Evolutionary conservation across 1,140 invertebrate species (phyloP), one percentile per base, ranked within the genome.

Genomic region (Drosophila busckii): DNA sequence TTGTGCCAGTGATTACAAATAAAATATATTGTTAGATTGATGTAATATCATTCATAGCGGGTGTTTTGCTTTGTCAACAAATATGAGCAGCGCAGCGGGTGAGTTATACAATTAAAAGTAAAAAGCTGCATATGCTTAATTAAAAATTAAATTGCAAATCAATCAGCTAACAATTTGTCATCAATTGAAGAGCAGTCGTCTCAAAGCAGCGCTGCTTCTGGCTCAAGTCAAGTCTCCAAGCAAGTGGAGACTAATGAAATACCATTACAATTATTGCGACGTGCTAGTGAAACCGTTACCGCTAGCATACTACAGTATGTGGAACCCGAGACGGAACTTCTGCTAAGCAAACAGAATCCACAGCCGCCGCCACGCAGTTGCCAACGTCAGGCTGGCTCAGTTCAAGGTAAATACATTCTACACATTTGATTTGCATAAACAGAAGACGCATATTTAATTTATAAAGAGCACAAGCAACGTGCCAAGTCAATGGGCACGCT

Each of bases 271-370:
- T 34, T 78, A 13, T 10, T 78, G 19, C 53, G 75, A 2, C 58
- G 73, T 0, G 68, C 53, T 29, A 78, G 75, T 19, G 54, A 65
- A 32, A 82, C 63, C 10, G 73, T 71, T 1, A 73, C 75, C 3
- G 53, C 56, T 13, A 60, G 64, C 15, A 78, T 78, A 2, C 19
- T 78, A 3, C 19, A 26, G 2, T 52, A 67, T n/a, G 15, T 67
- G 37, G 78, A 80, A 15, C 61, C 66, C 0, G 70, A 84, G 20
- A 65, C 55, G 23, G 45, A 84, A 32, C 80, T 67, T 29, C 55
- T 84, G 22, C 40, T 84, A 25, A 56, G 56, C 20, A 53, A 23
- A 25, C 15, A 55, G 3, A 63, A 54, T 4, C 73, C 73, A 0
- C 37, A 29, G 13, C 48, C 59, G 0, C 78, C 80, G 0, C 55